Evolutionary conservation across 2,113 vertebrate species (phyloP), one percentile per base, ranked within the genome.

Genomic region (Mesoclemmys tuberculata): DNA sequence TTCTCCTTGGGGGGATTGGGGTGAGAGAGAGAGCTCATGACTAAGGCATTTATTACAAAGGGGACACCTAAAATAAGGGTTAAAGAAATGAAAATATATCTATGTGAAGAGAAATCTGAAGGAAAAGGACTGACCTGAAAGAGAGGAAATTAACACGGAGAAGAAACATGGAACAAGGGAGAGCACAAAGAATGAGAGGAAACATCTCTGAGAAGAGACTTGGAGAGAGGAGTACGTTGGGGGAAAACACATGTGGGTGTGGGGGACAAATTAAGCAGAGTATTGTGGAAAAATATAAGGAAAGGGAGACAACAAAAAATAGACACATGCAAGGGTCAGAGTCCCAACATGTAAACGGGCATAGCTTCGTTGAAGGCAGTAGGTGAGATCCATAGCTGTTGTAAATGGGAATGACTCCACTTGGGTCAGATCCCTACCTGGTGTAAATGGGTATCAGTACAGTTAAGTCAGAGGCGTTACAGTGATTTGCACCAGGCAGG

Each of bases 161-260:
- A 94, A 94, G 93, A 95, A 96, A 96, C 93, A 93, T 93, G 95
- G 94, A 93, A 93, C 80, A 90, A 94, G 94, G 84, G 87, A 94
- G 93, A 94, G 88, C 92, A 87, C 68, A 92, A 52, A 89, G 84
- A 96, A 92, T 80, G 89, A 93, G 93, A 96, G 94, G 93, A 93
- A 96, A 83, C 94, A 85, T 84, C 0, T 87, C 41, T 54, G 58
- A 87, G 38, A 52, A 85, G 77, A 90, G 91, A 80, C 84, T 87
- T 77, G 93, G 94, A 92, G 82, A 55, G 58, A 89, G 48, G 80
- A 75, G n/a, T 38, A 80, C 83, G 49, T 14, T 85, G 88, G 48
- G 61, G 24, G 74, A 97, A 95, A 92, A 77, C 77, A 91, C 58
- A 61, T 4, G n/a, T 10, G 35, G 71, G 82, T 49, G 82, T 44